phyloP scores from a whole-genome alignment of 2,888 invertebrate species.

The Thyatira batis region DNA sequence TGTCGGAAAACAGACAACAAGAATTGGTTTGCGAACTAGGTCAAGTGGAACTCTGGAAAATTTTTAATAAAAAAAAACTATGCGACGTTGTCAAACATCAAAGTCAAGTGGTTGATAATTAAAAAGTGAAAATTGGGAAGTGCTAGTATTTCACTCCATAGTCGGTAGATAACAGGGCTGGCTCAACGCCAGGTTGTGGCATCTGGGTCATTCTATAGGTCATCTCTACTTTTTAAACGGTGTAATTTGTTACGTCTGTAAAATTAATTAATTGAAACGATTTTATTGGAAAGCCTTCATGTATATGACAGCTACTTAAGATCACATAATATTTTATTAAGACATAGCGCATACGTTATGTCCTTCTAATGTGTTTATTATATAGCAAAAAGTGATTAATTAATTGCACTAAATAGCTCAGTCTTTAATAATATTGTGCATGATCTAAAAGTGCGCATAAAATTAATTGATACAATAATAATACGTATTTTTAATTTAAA shows the following conservation, averaged over 20 bases:
- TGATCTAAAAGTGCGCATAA: too few species aligned
- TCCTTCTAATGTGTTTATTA: too few species aligned
- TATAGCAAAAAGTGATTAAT: too few species aligned
- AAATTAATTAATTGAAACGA: background rate
- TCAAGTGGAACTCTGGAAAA: constrained; percentile 32
- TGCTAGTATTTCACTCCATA: constrained; percentile 58
- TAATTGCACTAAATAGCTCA: too few species aligned
- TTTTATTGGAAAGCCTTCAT: background rate
- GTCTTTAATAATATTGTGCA: too few species aligned
- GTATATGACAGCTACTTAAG: background rate
- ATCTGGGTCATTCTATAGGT: constrained; percentile 70
- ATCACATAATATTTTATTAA: too few species aligned
- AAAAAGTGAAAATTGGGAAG: constrained; percentile 74
- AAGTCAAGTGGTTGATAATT: constrained; percentile 69
- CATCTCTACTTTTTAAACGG: background rate
- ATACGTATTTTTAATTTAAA: too few species aligned
- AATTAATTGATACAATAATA: too few species aligned
- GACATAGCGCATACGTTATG: too few species aligned
- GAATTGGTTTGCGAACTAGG: constrained; percentile 28
- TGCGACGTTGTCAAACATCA: constrained; percentile 50
- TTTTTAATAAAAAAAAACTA: constrained; percentile 32
- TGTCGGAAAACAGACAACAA: constrained; percentile 7
- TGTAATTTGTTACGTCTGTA: background rate
- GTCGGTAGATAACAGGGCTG: constrained; percentile 67
- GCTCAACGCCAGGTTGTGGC: constrained; percentile 51